Conservation (phyloP, 1,140 invertebrate genomes). For the Cydia amplana region DNA sequence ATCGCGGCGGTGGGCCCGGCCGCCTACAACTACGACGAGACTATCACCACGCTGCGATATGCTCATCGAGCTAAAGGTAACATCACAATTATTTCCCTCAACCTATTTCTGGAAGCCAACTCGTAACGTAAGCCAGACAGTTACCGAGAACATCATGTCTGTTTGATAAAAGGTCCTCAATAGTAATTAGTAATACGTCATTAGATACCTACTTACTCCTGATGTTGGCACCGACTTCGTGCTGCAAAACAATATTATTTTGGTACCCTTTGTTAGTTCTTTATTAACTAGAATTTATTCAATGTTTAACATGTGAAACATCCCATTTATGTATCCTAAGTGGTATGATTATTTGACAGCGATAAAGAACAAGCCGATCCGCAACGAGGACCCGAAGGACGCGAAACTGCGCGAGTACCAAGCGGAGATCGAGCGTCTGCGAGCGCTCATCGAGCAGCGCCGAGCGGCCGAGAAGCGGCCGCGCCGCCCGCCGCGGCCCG, state of each 20-base stretch:
- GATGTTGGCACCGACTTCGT: too few relatives aligned
- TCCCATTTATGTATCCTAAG: not conserved
- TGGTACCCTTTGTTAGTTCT: too few relatives aligned
- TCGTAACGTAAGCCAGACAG: too few relatives aligned
- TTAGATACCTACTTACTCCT: too few relatives aligned
- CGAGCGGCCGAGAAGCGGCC: conserved; percentile 48
- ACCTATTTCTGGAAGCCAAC: too few relatives aligned
- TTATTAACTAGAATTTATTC: too few relatives aligned
- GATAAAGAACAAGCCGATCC: conserved; percentile 97
- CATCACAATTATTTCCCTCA: not conserved
- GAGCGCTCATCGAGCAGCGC: conserved; percentile 76
- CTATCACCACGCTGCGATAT: conserved; percentile 94
- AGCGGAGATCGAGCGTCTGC: conserved; percentile 88
- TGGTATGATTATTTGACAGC: conserved; percentile 56
- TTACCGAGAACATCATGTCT: too few relatives aligned
- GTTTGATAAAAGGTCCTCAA: too few relatives aligned
- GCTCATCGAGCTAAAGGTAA: conserved; percentile 94
- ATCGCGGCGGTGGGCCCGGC: conserved; percentile 98
- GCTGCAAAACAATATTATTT: too few relatives aligned
- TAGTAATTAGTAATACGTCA: too few relatives aligned
- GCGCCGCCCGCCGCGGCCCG: conserved; percentile 39
- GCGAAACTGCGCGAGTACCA: conserved; percentile 93
- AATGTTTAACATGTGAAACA: not conserved
- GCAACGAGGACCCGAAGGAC: conserved; percentile 98
- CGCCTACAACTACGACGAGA: conserved; percentile 97